Base-by-base conservation (phyloP, 2,888 invertebrate species). In the Papilio gigon region DNA sequence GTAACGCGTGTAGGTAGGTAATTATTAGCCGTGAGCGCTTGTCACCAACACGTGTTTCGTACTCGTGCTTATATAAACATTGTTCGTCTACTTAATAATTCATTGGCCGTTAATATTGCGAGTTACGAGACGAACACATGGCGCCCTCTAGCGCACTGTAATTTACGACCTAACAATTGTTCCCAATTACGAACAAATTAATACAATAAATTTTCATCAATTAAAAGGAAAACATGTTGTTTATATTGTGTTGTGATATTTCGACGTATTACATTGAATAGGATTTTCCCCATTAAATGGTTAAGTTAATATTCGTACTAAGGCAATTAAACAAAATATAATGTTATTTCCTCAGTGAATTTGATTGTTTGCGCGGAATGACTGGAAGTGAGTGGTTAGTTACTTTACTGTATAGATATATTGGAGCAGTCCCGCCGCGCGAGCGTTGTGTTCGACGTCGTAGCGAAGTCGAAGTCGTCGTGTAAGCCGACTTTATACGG, bases 101-200 rank as follows among this genome's bases (percentile, higher is more conserved):
- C 53, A 56, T 56, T 56, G 53, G n/a, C 30, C 53, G 53, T 56
- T 56, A 56, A 56, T 56, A 56, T 56, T 27, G n/a, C 53, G 53
- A 56, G 53, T 56, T 56, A 56, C 53, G 53, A 56, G 53, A n/a
- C 53, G 53, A 17, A 8, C 53, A 56, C 53, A 56, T 56, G 53
- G 53, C 53, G 53, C 53, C 53, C 30, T 56, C 30, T 56, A 56
- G 27, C 53, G 30, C 30, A 30, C 53, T n/a, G 53, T 56, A 30
- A 56, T 56, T 56, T 56, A 56, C 30, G 53, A 56, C 53, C 27
- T 56, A 56, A 56, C 53, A 56, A 56, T 56, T 53, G 30, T 8
- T 30, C 30, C 0, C n/a, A 53, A 53, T 53, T 30, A 17, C 17
- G 30, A 30, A 56, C 53, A 11, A 56, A 56, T 56, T 56, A 56